Evolutionary conservation across 2,888 invertebrate species (phyloP).

Genomic region (Anorthoa munda): DNA sequence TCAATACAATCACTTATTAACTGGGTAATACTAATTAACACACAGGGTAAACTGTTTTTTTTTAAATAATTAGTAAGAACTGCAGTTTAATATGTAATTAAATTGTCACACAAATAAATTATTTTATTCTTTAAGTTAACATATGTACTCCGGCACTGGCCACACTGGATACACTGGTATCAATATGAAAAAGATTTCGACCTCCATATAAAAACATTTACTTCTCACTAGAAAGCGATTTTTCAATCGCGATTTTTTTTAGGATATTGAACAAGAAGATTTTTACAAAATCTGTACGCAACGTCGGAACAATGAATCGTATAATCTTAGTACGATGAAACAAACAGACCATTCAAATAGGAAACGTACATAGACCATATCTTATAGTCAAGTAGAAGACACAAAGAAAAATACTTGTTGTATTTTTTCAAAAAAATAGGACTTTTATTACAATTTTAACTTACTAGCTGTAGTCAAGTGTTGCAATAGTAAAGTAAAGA

Average conservation of each 20-base stretch:
- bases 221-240: background rate
- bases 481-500: no score
- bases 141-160: no score
- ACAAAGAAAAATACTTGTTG: background rate
- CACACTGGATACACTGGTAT: no score
- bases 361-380: background rate
- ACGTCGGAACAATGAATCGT: background rate
- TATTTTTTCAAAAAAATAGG: background rate
- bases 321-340: background rate
- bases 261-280: background rate
- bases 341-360: background rate
- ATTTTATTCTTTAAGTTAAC: background rate
- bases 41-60: no score
- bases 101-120: background rate
- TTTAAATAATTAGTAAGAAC: no score
- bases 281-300: background rate
- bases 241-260: background rate
- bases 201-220: background rate
- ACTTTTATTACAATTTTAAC: background rate
- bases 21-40: no score
- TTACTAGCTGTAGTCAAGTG: no score
- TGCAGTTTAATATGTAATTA: no score
- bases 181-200: background rate
- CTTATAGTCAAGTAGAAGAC: background rate
- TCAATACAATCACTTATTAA: no score